These are phyloP conservation scores for Neodiprion pinetum DNA, from an alignment of 1,140 invertebrate genomes.

Conservation along the genomic window DNA sequence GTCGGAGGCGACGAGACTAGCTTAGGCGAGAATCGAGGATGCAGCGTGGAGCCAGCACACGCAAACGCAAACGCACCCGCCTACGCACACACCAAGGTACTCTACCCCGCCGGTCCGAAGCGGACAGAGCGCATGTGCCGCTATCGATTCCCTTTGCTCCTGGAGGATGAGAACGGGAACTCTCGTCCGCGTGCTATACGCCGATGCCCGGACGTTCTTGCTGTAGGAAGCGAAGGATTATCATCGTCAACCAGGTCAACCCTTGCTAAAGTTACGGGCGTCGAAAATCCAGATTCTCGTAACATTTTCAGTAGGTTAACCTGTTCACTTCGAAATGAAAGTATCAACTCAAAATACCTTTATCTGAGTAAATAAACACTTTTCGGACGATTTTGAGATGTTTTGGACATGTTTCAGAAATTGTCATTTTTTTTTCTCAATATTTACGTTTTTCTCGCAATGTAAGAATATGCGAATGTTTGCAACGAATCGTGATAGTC, in stretches of 20 bases:
- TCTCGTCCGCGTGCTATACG: not conserved
- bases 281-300: not conserved
- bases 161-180: constrained; percentile 39
- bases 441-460: no score
- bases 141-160: constrained; percentile 56
- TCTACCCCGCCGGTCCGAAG: constrained; percentile 38
- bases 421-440: no score
- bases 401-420: no score
- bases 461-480: no score
- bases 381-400: no score
- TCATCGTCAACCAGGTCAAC: not conserved
- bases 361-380: no score
- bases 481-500: no score
- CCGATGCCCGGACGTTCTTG: not conserved
- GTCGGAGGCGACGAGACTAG: constrained; percentile 1
- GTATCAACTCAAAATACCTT: no score
- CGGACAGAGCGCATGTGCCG: constrained; percentile 54
- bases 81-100: constrained; percentile 12
- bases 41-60: constrained; percentile 7
- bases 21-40: constrained; percentile 2
- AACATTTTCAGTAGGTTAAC: not conserved
- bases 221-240: constrained; percentile 8
- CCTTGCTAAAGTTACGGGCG: not conserved
- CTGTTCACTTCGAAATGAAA: not conserved
- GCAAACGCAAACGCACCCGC: constrained; percentile 16